phyloP scores from a whole-genome alignment of 2,797 vertebrate genomes.

The Trematomus bernacchii region DNA sequence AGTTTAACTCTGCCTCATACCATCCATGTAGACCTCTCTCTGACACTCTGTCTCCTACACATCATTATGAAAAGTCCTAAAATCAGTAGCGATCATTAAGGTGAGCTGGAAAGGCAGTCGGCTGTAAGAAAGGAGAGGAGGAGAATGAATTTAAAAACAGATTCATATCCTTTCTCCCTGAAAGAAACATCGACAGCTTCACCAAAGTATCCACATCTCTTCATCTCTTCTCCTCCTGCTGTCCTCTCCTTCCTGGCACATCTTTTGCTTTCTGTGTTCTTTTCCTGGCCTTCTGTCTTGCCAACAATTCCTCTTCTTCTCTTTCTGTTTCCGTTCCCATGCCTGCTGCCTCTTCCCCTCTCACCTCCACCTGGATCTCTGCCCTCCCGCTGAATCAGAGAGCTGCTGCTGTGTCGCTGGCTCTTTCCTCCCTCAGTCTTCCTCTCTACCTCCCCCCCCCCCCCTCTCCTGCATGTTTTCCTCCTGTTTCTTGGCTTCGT shows the following conservation, averaged over 20 bases:
- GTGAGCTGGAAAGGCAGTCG: slow-evolving; percentile 16
- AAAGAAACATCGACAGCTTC: slow-evolving; percentile 6
- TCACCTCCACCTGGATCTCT: slow-evolving; percentile 24
- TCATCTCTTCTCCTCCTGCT: neutral
- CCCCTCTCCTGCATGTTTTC: slow-evolving; percentile 5
- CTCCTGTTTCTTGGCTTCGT: slow-evolving; percentile 21
- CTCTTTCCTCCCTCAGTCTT: slow-evolving; percentile 8
- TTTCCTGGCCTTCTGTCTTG: neutral
- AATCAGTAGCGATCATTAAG: neutral
- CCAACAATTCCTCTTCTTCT: slow-evolving; percentile 4
- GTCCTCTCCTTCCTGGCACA: neutral
- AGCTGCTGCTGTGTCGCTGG: slow-evolving; percentile 22
- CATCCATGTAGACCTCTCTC: neutral
- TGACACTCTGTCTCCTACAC: slow-evolving; percentile 7
- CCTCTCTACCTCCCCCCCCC: slow-evolving; percentile 12
- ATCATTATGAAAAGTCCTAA: slow-evolving; percentile 5
- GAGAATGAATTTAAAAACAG: neutral
- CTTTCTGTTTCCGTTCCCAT: neutral
- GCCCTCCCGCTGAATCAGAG: slow-evolving; percentile 39
- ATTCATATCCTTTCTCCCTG: neutral
- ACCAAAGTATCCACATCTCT: neutral
- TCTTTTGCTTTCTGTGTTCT: neutral
- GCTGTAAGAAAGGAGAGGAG: slow-evolving; percentile 7
- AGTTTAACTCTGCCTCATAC: neutral
- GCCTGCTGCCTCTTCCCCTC: slow-evolving; percentile 8